Percentiles rank a stretch among this genome's conserved stretches.
Conservation (phyloP, 2,113 vertebrate species). For the Megatriorchis doriae region DNA sequence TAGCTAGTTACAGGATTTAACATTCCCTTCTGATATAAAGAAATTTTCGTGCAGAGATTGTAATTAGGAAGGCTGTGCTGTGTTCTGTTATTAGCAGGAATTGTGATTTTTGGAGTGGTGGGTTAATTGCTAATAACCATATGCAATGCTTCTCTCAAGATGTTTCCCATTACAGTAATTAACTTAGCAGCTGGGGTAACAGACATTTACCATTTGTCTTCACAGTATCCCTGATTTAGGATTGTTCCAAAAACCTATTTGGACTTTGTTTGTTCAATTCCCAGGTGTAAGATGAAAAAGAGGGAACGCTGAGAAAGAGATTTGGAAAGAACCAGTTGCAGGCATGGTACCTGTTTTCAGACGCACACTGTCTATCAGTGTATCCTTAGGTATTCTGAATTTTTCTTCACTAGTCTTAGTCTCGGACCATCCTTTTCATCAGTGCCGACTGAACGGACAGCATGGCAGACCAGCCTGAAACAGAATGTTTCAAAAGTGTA, state of each 20-base stretch:
- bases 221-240: constrained; percentile 64
- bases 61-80: constrained; percentile 66
- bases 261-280: constrained; percentile 42
- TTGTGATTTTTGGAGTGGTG: constrained; percentile 74
- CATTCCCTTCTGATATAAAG: constrained; percentile 45
- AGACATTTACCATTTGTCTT: constrained; percentile 79
- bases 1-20: constrained; percentile 54
- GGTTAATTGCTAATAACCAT: constrained; percentile 81
- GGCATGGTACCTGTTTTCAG: neutral
- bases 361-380: neutral
- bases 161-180: constrained; percentile 80
- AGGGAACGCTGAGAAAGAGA: neutral
- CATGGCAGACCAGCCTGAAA: neutral
- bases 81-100: constrained; percentile 76
- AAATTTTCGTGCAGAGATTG: constrained; percentile 41
- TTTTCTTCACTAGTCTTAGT: neutral
- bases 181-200: constrained; percentile 78
- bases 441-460: neutral
- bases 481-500: neutral
- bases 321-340: neutral
- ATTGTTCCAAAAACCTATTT: constrained; percentile 39
- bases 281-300: constrained; percentile 3
- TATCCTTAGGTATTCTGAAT: neutral
- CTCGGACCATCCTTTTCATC: neutral
- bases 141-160: constrained; percentile 77